Conservation (phyloP, 2,113 vertebrate species). For the Lepisosteus oculatus region DNA sequence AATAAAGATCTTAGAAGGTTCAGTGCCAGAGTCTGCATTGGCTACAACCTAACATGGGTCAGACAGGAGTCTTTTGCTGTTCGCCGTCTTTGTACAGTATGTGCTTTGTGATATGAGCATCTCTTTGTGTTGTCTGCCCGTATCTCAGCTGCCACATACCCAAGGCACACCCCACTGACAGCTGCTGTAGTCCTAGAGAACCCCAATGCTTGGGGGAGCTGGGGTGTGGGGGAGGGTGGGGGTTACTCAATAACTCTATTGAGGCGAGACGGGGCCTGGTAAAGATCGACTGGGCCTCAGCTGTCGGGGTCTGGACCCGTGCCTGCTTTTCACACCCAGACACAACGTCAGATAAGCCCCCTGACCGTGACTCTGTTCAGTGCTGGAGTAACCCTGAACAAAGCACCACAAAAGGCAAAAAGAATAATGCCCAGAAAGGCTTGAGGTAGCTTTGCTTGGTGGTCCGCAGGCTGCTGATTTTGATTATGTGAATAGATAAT, state of each 20-base stretch:
- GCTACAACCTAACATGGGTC: too few species aligned
- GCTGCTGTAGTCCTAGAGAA: background rate
- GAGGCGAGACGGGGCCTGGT: slow-evolving; percentile 32
- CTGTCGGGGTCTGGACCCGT: slow-evolving; percentile 3
- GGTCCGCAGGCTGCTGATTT: too few species aligned
- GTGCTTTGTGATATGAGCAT: background rate
- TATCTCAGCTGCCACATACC: slow-evolving; percentile 22
- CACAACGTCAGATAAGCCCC: background rate
- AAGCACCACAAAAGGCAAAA: too few species aligned
- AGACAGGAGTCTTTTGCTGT: background rate
- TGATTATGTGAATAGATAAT: too few species aligned
- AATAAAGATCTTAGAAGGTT: too few species aligned
- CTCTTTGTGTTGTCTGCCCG: slow-evolving; percentile 1
- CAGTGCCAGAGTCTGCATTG: too few species aligned
- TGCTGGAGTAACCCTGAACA: too few species aligned
- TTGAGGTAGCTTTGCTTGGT: too few species aligned
- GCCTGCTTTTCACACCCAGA: slow-evolving; percentile 17
- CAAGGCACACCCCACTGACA: background rate
- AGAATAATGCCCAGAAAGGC: too few species aligned
- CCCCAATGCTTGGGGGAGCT: slow-evolving; percentile 1
- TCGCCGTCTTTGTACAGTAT: background rate
- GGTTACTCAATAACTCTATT: background rate
- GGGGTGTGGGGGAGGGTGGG: background rate
- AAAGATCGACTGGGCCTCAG: slow-evolving; percentile 38
- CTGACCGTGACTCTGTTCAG: background rate